Base-by-base conservation (phyloP, 1,140 invertebrate species). In the Brachionus sp. region DNA sequence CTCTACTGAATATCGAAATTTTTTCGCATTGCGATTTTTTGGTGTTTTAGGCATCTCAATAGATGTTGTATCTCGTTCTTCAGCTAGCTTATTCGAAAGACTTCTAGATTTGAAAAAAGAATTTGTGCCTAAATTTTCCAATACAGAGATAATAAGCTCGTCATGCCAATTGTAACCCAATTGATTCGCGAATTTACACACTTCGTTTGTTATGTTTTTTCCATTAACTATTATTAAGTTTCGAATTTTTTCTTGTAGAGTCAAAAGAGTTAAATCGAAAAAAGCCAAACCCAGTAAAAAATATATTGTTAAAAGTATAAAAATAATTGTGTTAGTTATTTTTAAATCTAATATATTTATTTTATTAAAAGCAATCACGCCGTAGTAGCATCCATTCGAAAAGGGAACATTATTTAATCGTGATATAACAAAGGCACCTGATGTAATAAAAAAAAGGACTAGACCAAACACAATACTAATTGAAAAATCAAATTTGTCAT, bases 121-220 rank as follows among this genome's bases (percentile, higher is more conserved):
- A 35, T 75, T 75, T 25, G 19, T 75, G 2, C 70, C 70, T 13
- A 75, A 44, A 44, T 75, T 75, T 19, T 75, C 70, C 33, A 75
- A 44, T 9, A 44, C 25, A 3, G 16, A 42, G 23, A 75, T 29
- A 3, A 44, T 75, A 44, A 19, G 13, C 42, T 75, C 70, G 13
- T 23, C 42, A 12, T 16, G 39, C 70, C 70, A 75, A 44, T 75
- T 46, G 25, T 75, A 75, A 1, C 70, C 70, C 7, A 75, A 75
- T 75, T 75, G 70, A 75, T 46, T 75, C 6, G 70, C 23, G 23
- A 75, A 75, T 12, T 75, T 75, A 50, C 70, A 75, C 13, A 75
- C 42, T 35, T 75, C 70, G 23, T 23, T 44, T 25, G 44, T 75
- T 10, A 75, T 44, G 44, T 75, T 75, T 44, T 75, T 75, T 9